Base-by-base conservation (phyloP, 2,113 vertebrate species). In the Cyphomyrus discorhynchus region DNA sequence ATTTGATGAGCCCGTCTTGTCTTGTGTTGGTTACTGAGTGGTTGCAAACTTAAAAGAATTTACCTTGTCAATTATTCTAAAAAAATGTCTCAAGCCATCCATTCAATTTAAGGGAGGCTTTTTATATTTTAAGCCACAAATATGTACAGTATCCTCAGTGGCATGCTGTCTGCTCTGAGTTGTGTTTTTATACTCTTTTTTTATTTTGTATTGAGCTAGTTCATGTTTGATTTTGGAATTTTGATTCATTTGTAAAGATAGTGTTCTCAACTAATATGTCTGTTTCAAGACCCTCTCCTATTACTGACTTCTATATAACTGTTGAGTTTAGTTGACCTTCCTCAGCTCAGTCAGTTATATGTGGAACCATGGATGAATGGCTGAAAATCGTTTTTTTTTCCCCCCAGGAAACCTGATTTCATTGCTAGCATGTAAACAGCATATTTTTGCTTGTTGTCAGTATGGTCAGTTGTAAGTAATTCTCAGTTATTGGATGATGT, bases 21-120 rank as follows among this genome's bases (percentile, higher is more conserved):
- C 35, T 52, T 88, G 66, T 88, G 86, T 56, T 88, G 86, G 74
- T 88, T 88, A 88, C 86, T 82, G 24, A 90, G 66, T 45, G 66
- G 62, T 70, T 88, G 89, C 62, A 53, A 90, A 82, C 21, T 53
- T 56, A 74, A 58, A 56, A 53, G 11, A 88, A 35, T 77, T 45
- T 49, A 83, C 35, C 86, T 19, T 90, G 66, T 82, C 86, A 82
- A 47, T 88, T 90, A 90, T 88, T 56, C 46, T 88, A 45, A 88
- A 89, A 89, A 89, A 58, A 56, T 46, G 17, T 15, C 27, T 56
- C 31, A 3, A 39, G 85, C 11, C 85, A 19, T 46, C 70, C 70
- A 53, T 1, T 17, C 74, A 74, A 21, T 90, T 90, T 82, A 49
- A 53, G 80, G 35, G 35, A 62, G 47, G n/a, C n/a, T 31, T 39